These are phyloP conservation scores for Drosophila kepulauana DNA, from an alignment of 1,140 invertebrate genomes.

Conservation along the genomic window DNA sequence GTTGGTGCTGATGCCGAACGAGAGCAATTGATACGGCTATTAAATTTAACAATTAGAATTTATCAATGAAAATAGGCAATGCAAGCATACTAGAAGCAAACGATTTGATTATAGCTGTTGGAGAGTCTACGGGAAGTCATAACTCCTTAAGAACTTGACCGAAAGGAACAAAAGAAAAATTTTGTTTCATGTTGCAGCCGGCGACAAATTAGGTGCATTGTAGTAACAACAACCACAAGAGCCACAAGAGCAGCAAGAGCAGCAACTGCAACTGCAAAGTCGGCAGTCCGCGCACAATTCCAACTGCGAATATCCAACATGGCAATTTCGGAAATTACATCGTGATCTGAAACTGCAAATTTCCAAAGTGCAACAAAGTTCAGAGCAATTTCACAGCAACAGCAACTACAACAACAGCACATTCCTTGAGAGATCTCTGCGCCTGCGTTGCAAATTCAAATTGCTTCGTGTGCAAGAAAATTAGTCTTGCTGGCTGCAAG, in stretches of 20 bases:
- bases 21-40: constrained; percentile 81
- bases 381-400: constrained; percentile 77
- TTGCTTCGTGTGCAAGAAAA: constrained; percentile 85
- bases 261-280: constrained; percentile 31
- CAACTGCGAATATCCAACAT: constrained; percentile 60
- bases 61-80: constrained; percentile 64
- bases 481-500: constrained; percentile 75
- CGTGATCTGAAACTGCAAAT: constrained; percentile 84
- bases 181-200: constrained; percentile 48
- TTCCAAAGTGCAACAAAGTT: constrained; percentile 82
- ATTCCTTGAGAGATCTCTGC: constrained; percentile 70
- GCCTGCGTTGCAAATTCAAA: constrained; percentile 74
- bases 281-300: constrained; percentile 46
- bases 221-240: constrained; percentile 37
- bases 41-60: constrained; percentile 85
- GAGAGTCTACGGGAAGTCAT: constrained; percentile 65
- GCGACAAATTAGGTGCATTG: constrained; percentile 70
- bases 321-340: constrained; percentile 85
- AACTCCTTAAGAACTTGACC: constrained; percentile 44
- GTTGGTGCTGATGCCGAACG: constrained; percentile 29
- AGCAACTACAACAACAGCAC: constrained; percentile 50
- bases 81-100: constrained; percentile 10
- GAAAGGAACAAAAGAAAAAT: constrained; percentile 13
- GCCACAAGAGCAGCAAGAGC: constrained; percentile 27
- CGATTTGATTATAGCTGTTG: constrained; percentile 72